phyloP scores from a whole-genome alignment of 1,140 invertebrate genomes.

The Chymomyza costata region DNA sequence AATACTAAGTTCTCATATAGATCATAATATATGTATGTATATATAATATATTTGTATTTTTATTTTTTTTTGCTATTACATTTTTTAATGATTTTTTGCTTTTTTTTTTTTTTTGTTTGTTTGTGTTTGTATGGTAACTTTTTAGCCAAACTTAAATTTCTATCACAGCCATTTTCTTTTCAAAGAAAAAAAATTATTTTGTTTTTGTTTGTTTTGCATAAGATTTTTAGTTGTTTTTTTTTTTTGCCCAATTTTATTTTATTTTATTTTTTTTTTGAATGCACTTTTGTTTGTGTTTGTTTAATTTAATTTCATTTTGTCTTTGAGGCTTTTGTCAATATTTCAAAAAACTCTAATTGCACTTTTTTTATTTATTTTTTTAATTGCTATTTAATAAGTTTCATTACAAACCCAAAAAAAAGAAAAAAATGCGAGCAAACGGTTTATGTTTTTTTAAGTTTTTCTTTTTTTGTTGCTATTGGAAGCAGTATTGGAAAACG shows the following conservation, averaged over 20 bases:
- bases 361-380: slow-evolving; percentile 51
- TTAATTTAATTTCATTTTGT: slow-evolving; percentile 4
- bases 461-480: neutral
- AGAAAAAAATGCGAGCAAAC: too few relatives aligned
- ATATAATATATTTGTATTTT: too few relatives aligned
- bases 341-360: slow-evolving; percentile 71
- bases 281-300: slow-evolving; percentile 56
- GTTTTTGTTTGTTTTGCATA: slow-evolving; percentile 20
- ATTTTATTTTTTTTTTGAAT: slow-evolving; percentile 53
- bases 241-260: slow-evolving; percentile 46
- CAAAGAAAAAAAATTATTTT: slow-evolving; percentile 44
- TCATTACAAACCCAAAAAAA: too few relatives aligned
- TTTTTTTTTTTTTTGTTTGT: too few relatives aligned
- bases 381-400: slow-evolving; percentile 41
- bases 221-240: slow-evolving; percentile 17
- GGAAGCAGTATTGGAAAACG: too few relatives aligned
- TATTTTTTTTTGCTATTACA: too few relatives aligned
- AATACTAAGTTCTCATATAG: slow-evolving; percentile 28
- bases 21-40: slow-evolving; percentile 6
- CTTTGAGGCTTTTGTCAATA: slow-evolving; percentile 41
- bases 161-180: slow-evolving; percentile 63
- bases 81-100: too few relatives aligned
- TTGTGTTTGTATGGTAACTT: neutral
- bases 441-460: too few relatives aligned
- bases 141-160: slow-evolving; percentile 55